Conservation (phyloP, 2,113 vertebrate genomes). For the Cichladusa arquata region DNA sequence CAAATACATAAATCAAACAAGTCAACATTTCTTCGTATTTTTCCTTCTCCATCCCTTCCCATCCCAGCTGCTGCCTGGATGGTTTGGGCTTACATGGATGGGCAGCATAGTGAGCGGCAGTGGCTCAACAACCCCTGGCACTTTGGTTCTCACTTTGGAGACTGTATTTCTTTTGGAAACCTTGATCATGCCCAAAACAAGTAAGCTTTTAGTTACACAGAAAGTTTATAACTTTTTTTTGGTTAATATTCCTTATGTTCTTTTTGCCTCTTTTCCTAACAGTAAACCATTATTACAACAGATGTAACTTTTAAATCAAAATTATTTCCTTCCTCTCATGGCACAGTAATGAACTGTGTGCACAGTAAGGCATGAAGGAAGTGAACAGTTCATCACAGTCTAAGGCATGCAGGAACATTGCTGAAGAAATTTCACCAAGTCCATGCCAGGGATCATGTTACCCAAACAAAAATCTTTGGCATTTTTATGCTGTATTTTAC, state of each 20-base stretch:
- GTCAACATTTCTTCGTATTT: neutral
- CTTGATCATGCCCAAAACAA: neutral
- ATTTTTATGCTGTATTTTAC: conserved; percentile 34
- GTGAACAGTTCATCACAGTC: neutral
- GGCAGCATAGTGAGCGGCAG: neutral
- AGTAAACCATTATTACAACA: neutral
- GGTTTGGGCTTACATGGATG: neutral
- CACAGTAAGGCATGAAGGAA: neutral
- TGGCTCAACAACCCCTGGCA: neutral
- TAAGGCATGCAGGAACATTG: neutral
- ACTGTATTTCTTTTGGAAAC: neutral
- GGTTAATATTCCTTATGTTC: neutral
- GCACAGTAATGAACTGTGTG: neutral
- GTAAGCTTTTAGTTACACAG: neutral
- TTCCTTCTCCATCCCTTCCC: neutral
- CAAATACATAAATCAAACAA: neutral
- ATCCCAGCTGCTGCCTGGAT: neutral
- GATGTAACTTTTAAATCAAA: conserved; percentile 5
- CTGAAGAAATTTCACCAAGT: neutral
- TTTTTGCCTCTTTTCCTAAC: neutral
- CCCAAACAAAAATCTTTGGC: conserved; percentile 37
- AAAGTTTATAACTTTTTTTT: neutral
- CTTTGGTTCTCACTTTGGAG: neutral
- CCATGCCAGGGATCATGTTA: neutral
- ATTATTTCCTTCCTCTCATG: neutral